Percentiles rank a stretch among this genome's conserved stretches.
phyloP scores from a whole-genome alignment of 2,888 invertebrate species.

The Baccha elongata region DNA sequence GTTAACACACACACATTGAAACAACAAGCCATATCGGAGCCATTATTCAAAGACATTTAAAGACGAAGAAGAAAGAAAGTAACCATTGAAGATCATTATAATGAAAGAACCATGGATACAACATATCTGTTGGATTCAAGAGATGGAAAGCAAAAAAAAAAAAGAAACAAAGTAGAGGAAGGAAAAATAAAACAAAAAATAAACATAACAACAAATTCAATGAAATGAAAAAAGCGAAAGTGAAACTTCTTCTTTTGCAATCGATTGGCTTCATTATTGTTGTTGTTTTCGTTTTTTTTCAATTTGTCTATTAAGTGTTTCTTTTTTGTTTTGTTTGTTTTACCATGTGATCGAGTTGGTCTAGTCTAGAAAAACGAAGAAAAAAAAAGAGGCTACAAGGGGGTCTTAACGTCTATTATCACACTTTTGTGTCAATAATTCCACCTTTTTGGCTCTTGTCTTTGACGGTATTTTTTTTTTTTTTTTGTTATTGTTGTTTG shows the following conservation, averaged over 20 bases:
- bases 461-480: constrained; percentile 64
- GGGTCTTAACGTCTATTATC: constrained; percentile 59
- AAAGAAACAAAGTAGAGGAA: constrained; percentile 43
- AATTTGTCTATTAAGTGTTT: constrained; percentile 23
- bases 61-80: constrained; percentile 65
- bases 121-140: constrained; percentile 37
- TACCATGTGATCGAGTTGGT: constrained; percentile 56
- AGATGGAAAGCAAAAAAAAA: constrained; percentile 27
- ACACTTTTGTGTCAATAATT: constrained; percentile 61
- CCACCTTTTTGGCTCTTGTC: constrained; percentile 29
- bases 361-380: constrained; percentile 5
- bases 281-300: constrained; percentile 62
- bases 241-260: constrained; percentile 81
- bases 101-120: constrained; percentile 33
- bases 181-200: constrained; percentile 35
- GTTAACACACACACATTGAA: constrained; percentile 29
- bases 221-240: constrained; percentile 80
- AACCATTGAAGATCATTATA: constrained; percentile 61
- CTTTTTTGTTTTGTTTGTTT: constrained; percentile 41
- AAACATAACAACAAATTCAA: constrained; percentile 37
- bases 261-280: constrained; percentile 74
- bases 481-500: constrained; percentile 65
- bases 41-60: not conserved
- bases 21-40: not conserved
- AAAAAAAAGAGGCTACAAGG: not conserved